phyloP scores from a whole-genome alignment of 37 sponge, comb jelly and placozoan species.

The Aplysina aerophoba region DNA sequence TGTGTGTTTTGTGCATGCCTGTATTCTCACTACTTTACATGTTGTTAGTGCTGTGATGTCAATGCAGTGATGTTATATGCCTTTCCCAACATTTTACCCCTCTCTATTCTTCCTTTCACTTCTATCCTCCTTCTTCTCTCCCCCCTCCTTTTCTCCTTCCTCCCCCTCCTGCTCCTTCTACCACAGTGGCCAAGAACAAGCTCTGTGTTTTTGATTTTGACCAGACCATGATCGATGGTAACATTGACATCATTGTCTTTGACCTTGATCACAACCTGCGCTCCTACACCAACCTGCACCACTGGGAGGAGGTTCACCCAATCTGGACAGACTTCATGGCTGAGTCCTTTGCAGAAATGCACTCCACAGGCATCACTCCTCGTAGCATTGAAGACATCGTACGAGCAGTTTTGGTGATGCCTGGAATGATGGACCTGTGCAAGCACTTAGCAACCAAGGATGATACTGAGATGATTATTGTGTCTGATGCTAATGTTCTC shows the following conservation, averaged over 20 bases:
- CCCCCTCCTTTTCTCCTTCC: no score
- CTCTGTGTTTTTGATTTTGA: slow-evolving; percentile 26
- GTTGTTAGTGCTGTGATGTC: no score
- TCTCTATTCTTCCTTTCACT: no score
- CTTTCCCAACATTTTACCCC: no score
- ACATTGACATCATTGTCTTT: slow-evolving; percentile 25
- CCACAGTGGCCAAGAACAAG: no score
- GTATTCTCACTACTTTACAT: no score
- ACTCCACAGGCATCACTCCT: slow-evolving; percentile 1
- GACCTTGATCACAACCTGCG: background rate
- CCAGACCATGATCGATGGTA: slow-evolving; percentile 19
- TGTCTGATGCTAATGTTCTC: slow-evolving; percentile 28
- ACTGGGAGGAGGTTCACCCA: background rate
- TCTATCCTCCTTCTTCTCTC: no score
- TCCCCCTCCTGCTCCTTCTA: no score
- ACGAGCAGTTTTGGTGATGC: background rate
- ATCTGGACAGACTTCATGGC: slow-evolving; percentile 30
- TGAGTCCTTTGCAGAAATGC: background rate
- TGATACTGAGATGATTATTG: slow-evolving; percentile 1
- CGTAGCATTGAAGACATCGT: background rate
- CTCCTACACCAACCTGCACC: background rate
- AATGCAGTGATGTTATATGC: no score
- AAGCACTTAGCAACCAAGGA: background rate
- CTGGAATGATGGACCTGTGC: background rate
- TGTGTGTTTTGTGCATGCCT: no score